Evolutionary conservation across 2,113 vertebrate species (phyloP).

Genomic region (Saguinus midas): DNA sequence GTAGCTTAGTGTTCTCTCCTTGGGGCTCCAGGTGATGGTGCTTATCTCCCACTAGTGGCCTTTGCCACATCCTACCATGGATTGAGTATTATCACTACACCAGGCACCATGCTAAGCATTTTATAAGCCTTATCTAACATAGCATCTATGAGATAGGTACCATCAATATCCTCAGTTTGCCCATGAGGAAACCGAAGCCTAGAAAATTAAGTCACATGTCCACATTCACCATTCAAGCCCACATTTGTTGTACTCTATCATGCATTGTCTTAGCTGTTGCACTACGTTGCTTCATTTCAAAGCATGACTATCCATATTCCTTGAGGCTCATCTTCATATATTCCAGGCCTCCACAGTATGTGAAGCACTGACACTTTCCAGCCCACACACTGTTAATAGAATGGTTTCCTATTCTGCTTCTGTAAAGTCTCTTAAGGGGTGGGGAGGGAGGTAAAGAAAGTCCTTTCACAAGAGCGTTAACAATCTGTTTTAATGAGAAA

Average conservation of each 20-base stretch:
- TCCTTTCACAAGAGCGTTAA: slow-evolving; percentile 17
- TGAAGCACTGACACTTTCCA: background rate
- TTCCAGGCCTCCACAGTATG: background rate
- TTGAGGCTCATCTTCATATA: background rate
- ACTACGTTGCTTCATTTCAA: background rate
- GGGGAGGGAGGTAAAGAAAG: background rate
- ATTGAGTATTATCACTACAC: background rate
- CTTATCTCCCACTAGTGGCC: background rate
- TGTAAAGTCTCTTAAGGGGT: background rate
- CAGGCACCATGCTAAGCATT: background rate
- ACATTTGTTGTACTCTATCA: background rate
- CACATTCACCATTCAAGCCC: background rate
- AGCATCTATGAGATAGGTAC: background rate
- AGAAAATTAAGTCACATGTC: background rate
- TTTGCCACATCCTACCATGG: background rate
- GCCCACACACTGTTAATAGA: background rate
- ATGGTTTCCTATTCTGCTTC: slow-evolving; percentile 38
- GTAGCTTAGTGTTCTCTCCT: background rate
- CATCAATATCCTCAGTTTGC: background rate
- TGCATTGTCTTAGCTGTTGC: background rate
- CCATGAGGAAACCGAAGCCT: background rate
- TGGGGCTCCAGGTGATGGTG: background rate
- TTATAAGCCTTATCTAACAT: background rate
- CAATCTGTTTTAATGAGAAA: slow-evolving; percentile 28
- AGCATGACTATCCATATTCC: background rate